Percentiles rank a stretch among this genome's conserved stretches.
These are phyloP conservation scores for Pseudoips prasinana DNA, from an alignment of 2,888 invertebrate genomes.

Conservation along the genomic window DNA sequence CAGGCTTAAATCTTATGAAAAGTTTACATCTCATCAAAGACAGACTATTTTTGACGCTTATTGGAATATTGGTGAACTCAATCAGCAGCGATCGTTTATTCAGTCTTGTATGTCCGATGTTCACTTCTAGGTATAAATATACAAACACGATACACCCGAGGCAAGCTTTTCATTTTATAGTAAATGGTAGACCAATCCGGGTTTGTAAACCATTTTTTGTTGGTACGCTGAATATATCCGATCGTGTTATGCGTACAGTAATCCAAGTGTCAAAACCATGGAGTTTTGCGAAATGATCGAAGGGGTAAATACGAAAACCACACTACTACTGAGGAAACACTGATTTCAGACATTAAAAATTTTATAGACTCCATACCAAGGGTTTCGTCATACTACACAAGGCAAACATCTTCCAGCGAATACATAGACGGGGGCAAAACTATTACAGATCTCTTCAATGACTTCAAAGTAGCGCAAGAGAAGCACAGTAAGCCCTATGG, in stretches of 20 bases:
- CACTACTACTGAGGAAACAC: background rate
- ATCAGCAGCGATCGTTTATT: conserved; percentile 4
- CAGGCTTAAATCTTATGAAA: conserved; percentile 5
- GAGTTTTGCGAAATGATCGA: conserved; percentile 15
- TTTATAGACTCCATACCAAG: conserved; percentile 2
- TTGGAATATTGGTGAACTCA: conserved; percentile 2
- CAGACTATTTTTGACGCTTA: conserved; percentile 2
- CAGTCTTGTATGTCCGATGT: conserved; percentile 19
- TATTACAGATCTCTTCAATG: conserved; percentile 3
- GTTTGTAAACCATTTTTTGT: conserved; percentile 9
- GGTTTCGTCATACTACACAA: conserved; percentile 1
- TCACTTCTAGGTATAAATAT: conserved; percentile 12
- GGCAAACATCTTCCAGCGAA: conserved; percentile 1
- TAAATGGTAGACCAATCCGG: conserved; percentile 1
- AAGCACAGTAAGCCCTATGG: conserved; percentile 1
- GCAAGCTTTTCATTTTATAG: conserved; percentile 7
- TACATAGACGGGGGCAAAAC: conserved; percentile 4
- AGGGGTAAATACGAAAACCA: conserved; percentile 5
- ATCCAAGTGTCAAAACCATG: conserved; percentile 9
- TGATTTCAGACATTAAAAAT: background rate
- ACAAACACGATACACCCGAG: conserved; percentile 8
- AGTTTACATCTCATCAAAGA: conserved; percentile 3
- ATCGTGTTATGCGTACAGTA: conserved; percentile 4
- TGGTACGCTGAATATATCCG: conserved; percentile 4
- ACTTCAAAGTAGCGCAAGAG: conserved; percentile 2